Base-by-base conservation (phyloP, 23 tunicate species). In the Trididemnum clinides region DNA sequence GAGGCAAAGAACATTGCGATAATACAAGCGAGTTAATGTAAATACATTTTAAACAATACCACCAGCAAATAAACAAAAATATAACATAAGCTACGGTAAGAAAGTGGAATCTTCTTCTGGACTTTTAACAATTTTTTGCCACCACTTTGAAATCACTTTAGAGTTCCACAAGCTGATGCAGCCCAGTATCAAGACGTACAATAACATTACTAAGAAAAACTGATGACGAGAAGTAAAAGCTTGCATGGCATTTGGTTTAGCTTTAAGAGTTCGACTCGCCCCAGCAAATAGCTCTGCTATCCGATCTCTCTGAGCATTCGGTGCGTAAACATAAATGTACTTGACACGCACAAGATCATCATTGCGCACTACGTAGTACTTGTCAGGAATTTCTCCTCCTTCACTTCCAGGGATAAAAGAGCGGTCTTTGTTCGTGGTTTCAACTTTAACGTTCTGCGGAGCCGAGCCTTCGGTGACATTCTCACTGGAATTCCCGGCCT, bases 381-480 rank as follows among this genome's bases (percentile, higher is more conserved):
- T 81, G 33, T 94, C 98, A 0, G 98, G 98, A 1, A 94, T 78
- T 73, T 89, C 38, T 1, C 98, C 98, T 1, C 98, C 98, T 65
- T 89, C 95, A 72, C 94, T 89, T 20, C 98, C 98, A 34, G 54
- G 76, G 5, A 94, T 94, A 34, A 30, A 50, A 0, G 98, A 85
- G 32, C 95, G 75, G 36, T 78, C 77, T 27, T 30, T 50, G 21
- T 33, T 34, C 23, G 65, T 69, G 4, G 23, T 3, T 62, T 19
- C 2, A 28, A 58, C 63, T 20, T 57, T 69, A 12, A 33, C 51
- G 15, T 39, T 35, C 6, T 27, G 5, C 19, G 25, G 51, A 22
- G 83, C 51, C 12, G 33, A 3, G 12, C 18, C 20, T 21, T 79
- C 44, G 2, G 57, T 10, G 28, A 10, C 22, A 74, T 6, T 6